These are phyloP conservation scores for Gopherus evgoodei DNA, from an alignment of 2,113 vertebrate species.

Conservation along the genomic window DNA sequence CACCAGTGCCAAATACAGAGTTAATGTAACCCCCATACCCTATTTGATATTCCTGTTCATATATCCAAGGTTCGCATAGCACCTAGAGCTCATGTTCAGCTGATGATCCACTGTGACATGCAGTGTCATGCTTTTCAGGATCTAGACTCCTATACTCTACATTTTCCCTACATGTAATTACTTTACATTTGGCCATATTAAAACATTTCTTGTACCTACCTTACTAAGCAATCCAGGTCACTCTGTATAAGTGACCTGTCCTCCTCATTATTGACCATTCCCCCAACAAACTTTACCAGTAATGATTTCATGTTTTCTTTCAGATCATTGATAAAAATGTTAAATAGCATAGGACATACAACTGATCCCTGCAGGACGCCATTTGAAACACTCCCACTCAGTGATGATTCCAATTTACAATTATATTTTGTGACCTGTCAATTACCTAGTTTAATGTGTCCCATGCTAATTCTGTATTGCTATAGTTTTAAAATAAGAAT, in stretches of 20 bases:
- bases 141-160: not conserved
- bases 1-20: no score
- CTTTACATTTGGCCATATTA: not conserved
- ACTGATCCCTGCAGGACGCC: not conserved
- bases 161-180: not conserved
- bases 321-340: not conserved
- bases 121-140: not conserved
- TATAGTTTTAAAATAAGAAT: not conserved
- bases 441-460: no score
- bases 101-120: not conserved
- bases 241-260: not conserved
- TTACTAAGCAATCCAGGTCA: not conserved
- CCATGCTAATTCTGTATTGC: no score
- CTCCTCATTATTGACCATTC: not conserved
- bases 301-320: not conserved
- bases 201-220: not conserved
- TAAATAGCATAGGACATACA: not conserved
- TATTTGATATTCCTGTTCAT: no score
- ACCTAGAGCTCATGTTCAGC: not conserved
- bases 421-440: no score
- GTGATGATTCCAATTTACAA: not conserved
- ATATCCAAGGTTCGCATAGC: no score
- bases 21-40: no score
- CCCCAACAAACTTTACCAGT: not conserved
- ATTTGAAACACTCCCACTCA: not conserved